Evolutionary conservation across 1,140 invertebrate genomes (phyloP), one percentile per base, ranked within the genome.

Genomic region (Stegodyphus mimosarum): DNA sequence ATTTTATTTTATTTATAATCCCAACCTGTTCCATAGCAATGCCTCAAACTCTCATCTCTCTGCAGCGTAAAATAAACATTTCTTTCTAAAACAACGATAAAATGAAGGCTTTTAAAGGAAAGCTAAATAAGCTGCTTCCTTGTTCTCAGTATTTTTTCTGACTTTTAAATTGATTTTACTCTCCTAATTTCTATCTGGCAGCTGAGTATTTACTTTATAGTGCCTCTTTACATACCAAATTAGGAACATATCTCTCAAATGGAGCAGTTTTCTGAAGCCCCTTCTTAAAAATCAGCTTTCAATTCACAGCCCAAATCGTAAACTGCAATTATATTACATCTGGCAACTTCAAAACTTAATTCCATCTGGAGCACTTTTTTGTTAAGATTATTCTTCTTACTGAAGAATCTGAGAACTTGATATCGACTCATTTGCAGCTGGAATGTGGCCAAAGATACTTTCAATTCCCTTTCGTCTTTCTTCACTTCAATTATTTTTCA

Each of bases 401-500:
- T 1, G 73, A 64, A 49, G 55, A 48, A 63, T 9, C 5, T 11
- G 15, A n/a, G 71, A 63, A 75, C 18, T 75, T 75, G 73, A 75
- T 49, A 18, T 70, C 66, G 7, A n/a, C 77, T 70, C 77, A 79
- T 79, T 79, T 79, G 77, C 77, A 79, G 77, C 77, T 79, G 77
- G 77, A 79, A 70, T 70, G 77, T 49, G 67, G 66, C 77, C 77
- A 79, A 70, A 48, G 51, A 15, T 33, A 49, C 66, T 79, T 79
- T 79, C 77, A 79, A 79, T 79, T 79, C 77, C 77, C 66, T 53
- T 33, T 63, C 60, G 49, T 66, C 63, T 52, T 55, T 71, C 70
- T 48, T 69, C 77, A 79, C 77, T 79, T 70, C 77, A 79, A 79
- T 79, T 79, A 79, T 79, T 79, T 79, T 70, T 71, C 67, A 49